Percentiles rank a stretch among this genome's conserved stretches.
Evolutionary conservation across 1,140 invertebrate genomes (phyloP).

Genomic region (Mamestra configurata): DNA sequence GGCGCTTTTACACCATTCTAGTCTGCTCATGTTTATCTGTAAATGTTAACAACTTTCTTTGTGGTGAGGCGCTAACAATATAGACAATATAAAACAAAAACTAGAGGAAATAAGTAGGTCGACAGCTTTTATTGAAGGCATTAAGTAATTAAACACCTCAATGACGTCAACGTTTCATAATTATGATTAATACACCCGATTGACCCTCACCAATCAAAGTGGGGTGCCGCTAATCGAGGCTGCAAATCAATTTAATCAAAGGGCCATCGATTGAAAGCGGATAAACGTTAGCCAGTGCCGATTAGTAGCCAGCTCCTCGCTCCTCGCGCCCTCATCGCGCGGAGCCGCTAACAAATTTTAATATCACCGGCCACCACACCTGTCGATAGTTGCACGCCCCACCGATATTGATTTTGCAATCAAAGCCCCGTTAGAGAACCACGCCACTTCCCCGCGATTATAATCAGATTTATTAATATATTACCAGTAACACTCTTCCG

Average conservation of each 20-base stretch:
- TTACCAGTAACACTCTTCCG: conserved; percentile 52
- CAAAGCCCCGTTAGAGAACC: conserved; percentile 76
- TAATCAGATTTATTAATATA: conserved; percentile 70
- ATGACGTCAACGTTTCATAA: conserved; percentile 14
- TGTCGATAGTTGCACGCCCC: conserved; percentile 72
- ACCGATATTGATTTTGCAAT: conserved; percentile 83
- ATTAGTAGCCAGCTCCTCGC: conserved; percentile 66
- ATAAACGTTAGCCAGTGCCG: conserved; percentile 63
- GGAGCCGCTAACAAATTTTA: conserved; percentile 76
- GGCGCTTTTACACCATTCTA: neutral
- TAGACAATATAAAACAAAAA: neutral
- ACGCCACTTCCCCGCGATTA: conserved; percentile 59
- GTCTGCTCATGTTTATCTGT: neutral
- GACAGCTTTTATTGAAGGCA: neutral
- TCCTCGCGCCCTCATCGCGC: conserved; percentile 67
- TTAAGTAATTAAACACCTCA: neutral
- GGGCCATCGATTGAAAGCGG: conserved; percentile 67
- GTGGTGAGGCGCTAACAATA: neutral
- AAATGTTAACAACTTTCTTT: conserved; percentile 9
- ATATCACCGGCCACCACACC: conserved; percentile 75
- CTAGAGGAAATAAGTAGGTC: neutral
- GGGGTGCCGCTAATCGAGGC: conserved; percentile 22
- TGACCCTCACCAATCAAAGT: conserved; percentile 12
- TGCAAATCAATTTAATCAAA: conserved; percentile 71
- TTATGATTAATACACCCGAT: conserved; percentile 13